phyloP scores from a whole-genome alignment of 2,888 invertebrate species.

The Atherix ibis region DNA sequence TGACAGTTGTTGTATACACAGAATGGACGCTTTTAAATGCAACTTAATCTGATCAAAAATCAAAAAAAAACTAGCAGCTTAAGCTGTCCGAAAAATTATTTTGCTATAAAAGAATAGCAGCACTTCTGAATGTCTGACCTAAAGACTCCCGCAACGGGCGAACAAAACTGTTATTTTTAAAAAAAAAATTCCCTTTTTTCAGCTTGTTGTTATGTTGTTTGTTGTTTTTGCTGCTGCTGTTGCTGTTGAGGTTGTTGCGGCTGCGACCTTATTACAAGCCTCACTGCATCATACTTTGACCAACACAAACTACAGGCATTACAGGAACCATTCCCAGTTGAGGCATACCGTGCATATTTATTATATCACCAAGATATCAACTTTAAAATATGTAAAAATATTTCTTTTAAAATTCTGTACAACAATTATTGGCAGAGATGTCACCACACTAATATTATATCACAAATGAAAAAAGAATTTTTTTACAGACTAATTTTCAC shows the following conservation, averaged over 20 bases:
- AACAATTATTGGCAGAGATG: too few relatives aligned
- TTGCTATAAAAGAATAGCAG: constrained; percentile 73
- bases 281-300: constrained; percentile 27
- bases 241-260: too few relatives aligned
- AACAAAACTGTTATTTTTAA: constrained; percentile 69
- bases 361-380: too few relatives aligned
- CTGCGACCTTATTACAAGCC: constrained; percentile 19
- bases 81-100: constrained; percentile 68
- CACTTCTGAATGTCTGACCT: constrained; percentile 68
- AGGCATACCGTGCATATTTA: constrained; percentile 29
- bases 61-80: constrained; percentile 23
- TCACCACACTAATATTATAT: too few relatives aligned
- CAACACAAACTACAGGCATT: constrained; percentile 23
- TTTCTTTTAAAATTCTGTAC: too few relatives aligned
- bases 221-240: too few relatives aligned
- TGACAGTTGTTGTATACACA: constrained; percentile 67
- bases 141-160: constrained; percentile 67
- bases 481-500: too few relatives aligned
- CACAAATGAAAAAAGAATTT: too few relatives aligned
- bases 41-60: background rate
- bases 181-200: constrained; percentile 76
- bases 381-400: too few relatives aligned
- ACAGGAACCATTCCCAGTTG: constrained; percentile 18
- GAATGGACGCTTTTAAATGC: constrained; percentile 57
- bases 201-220: constrained; percentile 31